Evolutionary conservation across 2,113 vertebrate genomes (phyloP).

Genomic region (Austrofundulus limnaeus): DNA sequence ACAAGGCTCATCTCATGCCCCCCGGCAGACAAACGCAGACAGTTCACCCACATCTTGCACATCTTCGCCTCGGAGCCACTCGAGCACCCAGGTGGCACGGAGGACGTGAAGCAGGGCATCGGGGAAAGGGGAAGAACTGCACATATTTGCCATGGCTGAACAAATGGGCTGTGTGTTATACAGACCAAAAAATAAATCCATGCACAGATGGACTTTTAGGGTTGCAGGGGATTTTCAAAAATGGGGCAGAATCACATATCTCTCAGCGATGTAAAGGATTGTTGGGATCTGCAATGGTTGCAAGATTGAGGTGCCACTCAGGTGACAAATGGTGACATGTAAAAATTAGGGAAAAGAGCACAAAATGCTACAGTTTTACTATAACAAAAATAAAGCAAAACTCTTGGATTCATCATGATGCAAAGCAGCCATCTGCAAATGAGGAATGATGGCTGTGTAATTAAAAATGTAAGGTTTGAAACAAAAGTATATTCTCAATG

Average conservation of each 20-base stretch:
- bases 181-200: slow-evolving; percentile 49
- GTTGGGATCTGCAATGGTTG: slow-evolving; percentile 1
- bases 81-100: slow-evolving; percentile 76
- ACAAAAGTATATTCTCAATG: background rate
- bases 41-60: slow-evolving; percentile 44
- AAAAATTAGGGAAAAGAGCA: too few relatives aligned
- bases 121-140: slow-evolving; percentile 30
- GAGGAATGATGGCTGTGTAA: background rate
- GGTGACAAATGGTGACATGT: slow-evolving; percentile 37
- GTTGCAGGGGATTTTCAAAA: slow-evolving; percentile 21
- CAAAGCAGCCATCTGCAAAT: background rate
- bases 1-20: slow-evolving; percentile 62
- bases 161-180: slow-evolving; percentile 58
- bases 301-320: slow-evolving; percentile 43
- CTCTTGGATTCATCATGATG: background rate
- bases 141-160: slow-evolving; percentile 67
- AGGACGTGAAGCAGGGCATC: slow-evolving; percentile 55
- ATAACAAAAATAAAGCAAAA: too few relatives aligned
- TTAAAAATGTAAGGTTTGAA: background rate
- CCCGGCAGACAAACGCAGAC: slow-evolving; percentile 50
- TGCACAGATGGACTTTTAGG: slow-evolving; percentile 74
- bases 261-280: slow-evolving; percentile 38
- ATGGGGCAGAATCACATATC: slow-evolving; percentile 34
- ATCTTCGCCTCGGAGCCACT: slow-evolving; percentile 70
- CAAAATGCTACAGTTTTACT: background rate